These are phyloP conservation scores for Tetrapedia diversipes DNA, from an alignment of 2,888 invertebrate species.

Conservation along the genomic window DNA sequence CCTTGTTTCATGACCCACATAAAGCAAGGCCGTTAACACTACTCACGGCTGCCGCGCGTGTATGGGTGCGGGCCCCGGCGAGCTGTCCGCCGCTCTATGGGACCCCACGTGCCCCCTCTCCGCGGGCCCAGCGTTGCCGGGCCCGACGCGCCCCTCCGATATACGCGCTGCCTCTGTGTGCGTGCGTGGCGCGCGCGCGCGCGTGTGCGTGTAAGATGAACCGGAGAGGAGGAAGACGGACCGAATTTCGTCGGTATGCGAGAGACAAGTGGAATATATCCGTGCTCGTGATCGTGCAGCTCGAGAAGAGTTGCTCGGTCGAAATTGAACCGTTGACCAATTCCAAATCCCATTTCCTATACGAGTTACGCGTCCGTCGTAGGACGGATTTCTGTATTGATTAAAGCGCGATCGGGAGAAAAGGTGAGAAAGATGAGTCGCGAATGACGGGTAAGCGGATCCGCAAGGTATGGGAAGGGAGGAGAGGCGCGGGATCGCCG, in stretches of 20 bases:
- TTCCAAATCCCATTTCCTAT: too few species aligned
- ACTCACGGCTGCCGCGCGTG: slow-evolving; percentile 71
- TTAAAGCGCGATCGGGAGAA: too few species aligned
- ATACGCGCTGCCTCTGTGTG: slow-evolving; percentile 36
- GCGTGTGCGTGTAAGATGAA: not conserved
- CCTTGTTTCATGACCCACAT: slow-evolving; percentile 83
- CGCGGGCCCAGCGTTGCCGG: slow-evolving; percentile 17
- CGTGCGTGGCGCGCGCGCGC: not conserved
- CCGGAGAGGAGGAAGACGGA: slow-evolving; percentile 12
- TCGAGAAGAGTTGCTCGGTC: not conserved
- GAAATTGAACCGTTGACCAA: too few species aligned
- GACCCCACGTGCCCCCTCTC: slow-evolving; percentile 52
- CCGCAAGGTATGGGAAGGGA: too few species aligned
- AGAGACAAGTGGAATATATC: slow-evolving; percentile 1
- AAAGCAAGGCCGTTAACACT: slow-evolving; percentile 82
- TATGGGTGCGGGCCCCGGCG: slow-evolving; percentile 71
- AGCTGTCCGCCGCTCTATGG: slow-evolving; percentile 62
- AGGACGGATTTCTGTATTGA: too few species aligned
- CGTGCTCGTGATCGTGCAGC: too few species aligned
- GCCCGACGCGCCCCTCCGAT: slow-evolving; percentile 32
- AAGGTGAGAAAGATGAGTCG: too few species aligned
- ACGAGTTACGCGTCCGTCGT: too few species aligned
- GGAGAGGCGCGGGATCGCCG: too few species aligned
- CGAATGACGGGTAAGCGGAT: too few species aligned
- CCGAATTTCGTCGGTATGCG: slow-evolving; percentile 12